Conservation (phyloP, 2,888 invertebrate genomes). For the Dolichomitus sp. region DNA sequence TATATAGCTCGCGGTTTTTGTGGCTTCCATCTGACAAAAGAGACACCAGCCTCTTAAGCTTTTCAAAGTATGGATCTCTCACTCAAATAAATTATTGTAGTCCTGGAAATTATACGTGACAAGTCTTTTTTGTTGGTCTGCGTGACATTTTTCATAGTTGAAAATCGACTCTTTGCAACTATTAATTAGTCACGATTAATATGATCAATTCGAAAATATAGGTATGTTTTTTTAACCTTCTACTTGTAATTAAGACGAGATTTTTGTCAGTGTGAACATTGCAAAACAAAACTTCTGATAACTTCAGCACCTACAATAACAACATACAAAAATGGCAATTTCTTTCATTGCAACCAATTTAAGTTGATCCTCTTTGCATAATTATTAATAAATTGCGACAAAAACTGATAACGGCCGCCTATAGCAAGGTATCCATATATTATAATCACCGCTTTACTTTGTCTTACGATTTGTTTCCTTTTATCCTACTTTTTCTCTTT, state of each 20-base stretch:
- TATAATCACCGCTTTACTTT: not conserved
- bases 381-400: not conserved
- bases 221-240: too few species aligned
- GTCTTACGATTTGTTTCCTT: not conserved
- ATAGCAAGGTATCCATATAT: not conserved
- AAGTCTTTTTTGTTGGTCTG: not conserved
- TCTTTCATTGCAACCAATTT: too few species aligned
- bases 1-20: conserved; percentile 5
- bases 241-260: too few species aligned
- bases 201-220: too few species aligned
- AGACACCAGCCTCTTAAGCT: not conserved
- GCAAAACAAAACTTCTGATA: too few species aligned
- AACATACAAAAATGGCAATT: too few species aligned
- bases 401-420: not conserved
- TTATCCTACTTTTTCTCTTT: conserved; percentile 32
- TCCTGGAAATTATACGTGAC: not conserved
- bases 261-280: too few species aligned
- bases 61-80: not conserved
- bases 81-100: not conserved
- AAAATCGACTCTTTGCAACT: too few species aligned
- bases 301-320: too few species aligned
- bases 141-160: too few species aligned
- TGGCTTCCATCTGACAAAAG: conserved; percentile 1
- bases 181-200: too few species aligned
- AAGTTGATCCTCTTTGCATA: too few species aligned